A percentile compares a stretch with the other conserved stretches of the same genome.
Conservation (phyloP, 2,113 vertebrate species). For the Marcusenius ussheri region DNA sequence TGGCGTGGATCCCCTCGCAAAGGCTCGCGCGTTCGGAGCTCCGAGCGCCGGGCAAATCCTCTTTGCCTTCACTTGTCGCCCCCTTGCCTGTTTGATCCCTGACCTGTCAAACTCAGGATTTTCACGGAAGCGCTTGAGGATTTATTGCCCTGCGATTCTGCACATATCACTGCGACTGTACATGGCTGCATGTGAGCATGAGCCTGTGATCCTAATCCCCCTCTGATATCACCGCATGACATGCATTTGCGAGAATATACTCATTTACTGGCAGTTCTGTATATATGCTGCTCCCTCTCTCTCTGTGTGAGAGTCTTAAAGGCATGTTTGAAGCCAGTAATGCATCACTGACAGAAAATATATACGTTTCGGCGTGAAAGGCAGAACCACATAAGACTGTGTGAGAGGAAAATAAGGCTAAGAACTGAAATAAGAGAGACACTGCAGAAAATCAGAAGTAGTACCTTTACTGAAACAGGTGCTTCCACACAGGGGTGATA, state of each 20-base stretch:
- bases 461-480: not conserved
- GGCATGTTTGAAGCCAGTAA: not conserved
- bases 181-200: not conserved
- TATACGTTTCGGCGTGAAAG: not conserved
- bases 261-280: not conserved
- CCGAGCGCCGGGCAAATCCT: slow-evolving; percentile 33
- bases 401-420: not conserved
- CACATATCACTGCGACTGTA: not conserved
- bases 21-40: slow-evolving; percentile 26
- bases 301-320: not conserved
- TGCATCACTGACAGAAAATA: not conserved
- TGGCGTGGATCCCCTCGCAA: slow-evolving; percentile 25
- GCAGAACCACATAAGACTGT: not conserved
- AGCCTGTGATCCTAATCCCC: not conserved
- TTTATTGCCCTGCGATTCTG: not conserved
- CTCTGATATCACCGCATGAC: not conserved
- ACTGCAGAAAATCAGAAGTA: not conserved
- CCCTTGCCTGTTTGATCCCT: slow-evolving; percentile 16
- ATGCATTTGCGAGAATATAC: not conserved
- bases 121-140: slow-evolving; percentile 13
- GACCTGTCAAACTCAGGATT: slow-evolving; percentile 5
- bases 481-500: not conserved
- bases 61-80: slow-evolving; percentile 34
- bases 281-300: not conserved
- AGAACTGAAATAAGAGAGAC: not conserved